Conservation (phyloP, 2,113 vertebrate species). For the Rousettus leschenaultii region DNA sequence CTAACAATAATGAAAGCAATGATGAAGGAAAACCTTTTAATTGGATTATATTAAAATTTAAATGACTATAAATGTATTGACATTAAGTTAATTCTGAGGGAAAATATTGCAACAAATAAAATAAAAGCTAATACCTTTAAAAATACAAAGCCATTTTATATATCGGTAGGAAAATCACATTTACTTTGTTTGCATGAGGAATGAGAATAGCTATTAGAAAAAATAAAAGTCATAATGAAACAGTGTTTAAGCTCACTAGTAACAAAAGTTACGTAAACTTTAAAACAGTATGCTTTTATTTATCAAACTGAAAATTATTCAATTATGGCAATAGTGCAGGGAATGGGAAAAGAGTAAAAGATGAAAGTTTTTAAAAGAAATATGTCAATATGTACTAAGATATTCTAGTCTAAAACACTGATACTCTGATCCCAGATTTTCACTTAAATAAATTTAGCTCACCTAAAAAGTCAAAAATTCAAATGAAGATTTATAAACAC, state of each 20-base stretch:
- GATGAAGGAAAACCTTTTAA: neutral
- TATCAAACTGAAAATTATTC: neutral
- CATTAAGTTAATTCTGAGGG: neutral
- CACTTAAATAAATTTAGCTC: neutral
- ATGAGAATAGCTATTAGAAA: neutral
- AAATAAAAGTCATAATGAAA: neutral
- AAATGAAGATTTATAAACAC: neutral
- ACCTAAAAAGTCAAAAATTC: neutral
- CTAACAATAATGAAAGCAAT: neutral
- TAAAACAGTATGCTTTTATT: neutral
- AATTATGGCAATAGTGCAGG: neutral
- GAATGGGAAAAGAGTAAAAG: neutral
- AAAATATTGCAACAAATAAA: neutral
- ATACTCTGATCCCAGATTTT: neutral
- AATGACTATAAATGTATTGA: neutral
- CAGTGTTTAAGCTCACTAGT: neutral
- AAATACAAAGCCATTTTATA: neutral
- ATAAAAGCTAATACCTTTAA: neutral
- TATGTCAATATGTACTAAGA: neutral
- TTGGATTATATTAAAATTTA: neutral
- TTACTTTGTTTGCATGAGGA: neutral
- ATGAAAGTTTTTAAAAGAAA: neutral
- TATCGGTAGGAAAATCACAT: neutral
- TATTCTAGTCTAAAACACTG: neutral
- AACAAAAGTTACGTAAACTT: neutral